phyloP scores from a whole-genome alignment of 2,797 vertebrate genomes.

The Etheostoma nigrum region DNA sequence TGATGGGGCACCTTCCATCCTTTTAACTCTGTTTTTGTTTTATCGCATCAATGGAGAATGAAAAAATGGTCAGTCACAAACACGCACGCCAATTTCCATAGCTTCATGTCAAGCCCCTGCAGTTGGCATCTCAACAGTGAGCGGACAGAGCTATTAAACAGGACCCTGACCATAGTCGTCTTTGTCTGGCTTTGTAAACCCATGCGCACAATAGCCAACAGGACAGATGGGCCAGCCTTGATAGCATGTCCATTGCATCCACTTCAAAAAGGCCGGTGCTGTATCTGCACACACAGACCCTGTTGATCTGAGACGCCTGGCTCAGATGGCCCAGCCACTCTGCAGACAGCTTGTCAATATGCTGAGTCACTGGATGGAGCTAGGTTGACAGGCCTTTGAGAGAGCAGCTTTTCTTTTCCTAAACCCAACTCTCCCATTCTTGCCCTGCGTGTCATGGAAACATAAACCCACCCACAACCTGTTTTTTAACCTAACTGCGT shows the following conservation, averaged over 20 bases:
- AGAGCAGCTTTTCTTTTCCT: not conserved
- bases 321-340: constrained; percentile 3
- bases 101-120: constrained; percentile 8
- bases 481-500: no score
- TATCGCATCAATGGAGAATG: constrained; percentile 12
- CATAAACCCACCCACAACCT: no score
- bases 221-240: constrained; percentile 46
- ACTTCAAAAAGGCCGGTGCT: constrained; percentile 37
- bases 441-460: no score
- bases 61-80: not conserved
- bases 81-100: constrained; percentile 8
- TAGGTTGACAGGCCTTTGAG: constrained; percentile 39
- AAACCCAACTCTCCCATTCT: no score
- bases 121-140: constrained; percentile 20
- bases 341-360: constrained; percentile 60
- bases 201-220: constrained; percentile 14
- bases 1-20: constrained; percentile 17
- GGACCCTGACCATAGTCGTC: constrained; percentile 20
- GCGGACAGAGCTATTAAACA: constrained; percentile 23
- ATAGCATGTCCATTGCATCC: constrained; percentile 47
- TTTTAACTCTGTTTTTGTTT: constrained; percentile 30
- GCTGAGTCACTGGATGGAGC: constrained; percentile 55
- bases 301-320: constrained; percentile 25
- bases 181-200: constrained; percentile 29
- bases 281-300: constrained; percentile 38